Percentiles rank a stretch among this genome's conserved stretches.
Evolutionary conservation across 53 echinoderm and acorn worm species (phyloP).

Genomic region (Paracentrotus lividus): DNA sequence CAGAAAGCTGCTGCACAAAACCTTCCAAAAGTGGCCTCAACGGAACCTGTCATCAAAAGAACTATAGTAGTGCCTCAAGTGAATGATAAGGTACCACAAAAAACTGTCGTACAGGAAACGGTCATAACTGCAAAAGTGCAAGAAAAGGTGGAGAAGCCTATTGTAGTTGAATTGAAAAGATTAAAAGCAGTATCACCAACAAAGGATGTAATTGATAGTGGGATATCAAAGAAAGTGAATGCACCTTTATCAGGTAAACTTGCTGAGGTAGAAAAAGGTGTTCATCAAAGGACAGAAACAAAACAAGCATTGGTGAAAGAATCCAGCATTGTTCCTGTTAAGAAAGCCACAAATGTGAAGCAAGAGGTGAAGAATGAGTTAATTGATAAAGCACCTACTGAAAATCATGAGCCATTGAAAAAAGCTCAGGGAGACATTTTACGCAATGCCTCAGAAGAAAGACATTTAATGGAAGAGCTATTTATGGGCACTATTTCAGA

Average conservation of each 20-base stretch:
- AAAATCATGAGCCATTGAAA: slow-evolving; percentile 15
- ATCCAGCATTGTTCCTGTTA: background rate
- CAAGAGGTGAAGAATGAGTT: slow-evolving; percentile 46
- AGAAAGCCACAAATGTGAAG: background rate
- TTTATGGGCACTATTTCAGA: slow-evolving; percentile 62
- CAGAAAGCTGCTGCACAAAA: background rate
- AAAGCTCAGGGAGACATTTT: slow-evolving; percentile 10
- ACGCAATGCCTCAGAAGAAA: slow-evolving; percentile 60
- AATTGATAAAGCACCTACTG: background rate
- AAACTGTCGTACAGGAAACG: slow-evolving; percentile 55
- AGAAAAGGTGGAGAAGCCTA: slow-evolving; percentile 63
- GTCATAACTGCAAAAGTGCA: slow-evolving; percentile 48
- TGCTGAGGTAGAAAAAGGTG: background rate
- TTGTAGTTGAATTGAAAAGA: slow-evolving; percentile 18
- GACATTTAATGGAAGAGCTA: slow-evolving; percentile 73
- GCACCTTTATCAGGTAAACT: background rate
- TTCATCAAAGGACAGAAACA: slow-evolving; percentile 19
- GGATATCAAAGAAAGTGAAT: background rate
- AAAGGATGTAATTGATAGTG: background rate
- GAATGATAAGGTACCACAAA: background rate
- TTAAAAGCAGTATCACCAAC: slow-evolving; percentile 47
- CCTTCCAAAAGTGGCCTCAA: slow-evolving; percentile 19
- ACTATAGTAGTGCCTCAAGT: background rate
- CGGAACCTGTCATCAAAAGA: slow-evolving; percentile 34
- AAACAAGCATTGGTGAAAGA: background rate